Evolutionary conservation across 1,140 invertebrate genomes (phyloP), one percentile per base, ranked within the genome.

Genomic region (Saxidomus purpurata): DNA sequence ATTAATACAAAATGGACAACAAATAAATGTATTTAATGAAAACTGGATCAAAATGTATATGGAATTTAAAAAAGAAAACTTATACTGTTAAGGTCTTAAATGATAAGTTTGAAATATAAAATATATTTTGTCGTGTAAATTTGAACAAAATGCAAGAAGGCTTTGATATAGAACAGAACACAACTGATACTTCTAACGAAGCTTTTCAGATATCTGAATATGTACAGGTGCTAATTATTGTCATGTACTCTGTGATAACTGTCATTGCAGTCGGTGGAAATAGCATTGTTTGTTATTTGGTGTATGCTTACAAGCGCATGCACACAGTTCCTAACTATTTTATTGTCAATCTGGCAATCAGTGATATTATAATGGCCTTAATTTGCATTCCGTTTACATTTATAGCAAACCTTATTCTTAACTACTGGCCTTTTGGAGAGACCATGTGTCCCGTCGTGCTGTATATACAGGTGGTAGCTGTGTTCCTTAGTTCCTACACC

Each of bases 251-350:
- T n/a, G 63, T 92, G 22, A 91, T 94, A 28, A 92, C 90, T 17
- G 63, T 94, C 22, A 91, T 92, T 19, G 92, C 94, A 15, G 90
- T 98, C 25, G 97, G 98, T 52, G 98, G 98, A 0, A 99, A 99
- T 95, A 95, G 98, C 43, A 98, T 99, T 90, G 98, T 99, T 59
- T 98, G 99, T 91, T 94, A 93, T 80, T 98, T 99, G 89, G 98
- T 99, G 1, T 95, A 98, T 63, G 97, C 98, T 25, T 96, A 96
- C 95, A 97, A 98, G 87, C 96, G 98, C 84, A 99, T 99, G 98
- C 96, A 98, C 74, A 99, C 98, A 0, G 98, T 99, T 4, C 99
- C 98, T 67, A 99, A 99, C 96, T 99, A 99, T 94, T 99, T 99
- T 95, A 99, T 99, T 77, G 97, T 99, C 2, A 99, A 99, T 94